These are phyloP conservation scores for Tipula lateralis DNA, from an alignment of 2,888 invertebrate genomes.

Conservation along the genomic window DNA sequence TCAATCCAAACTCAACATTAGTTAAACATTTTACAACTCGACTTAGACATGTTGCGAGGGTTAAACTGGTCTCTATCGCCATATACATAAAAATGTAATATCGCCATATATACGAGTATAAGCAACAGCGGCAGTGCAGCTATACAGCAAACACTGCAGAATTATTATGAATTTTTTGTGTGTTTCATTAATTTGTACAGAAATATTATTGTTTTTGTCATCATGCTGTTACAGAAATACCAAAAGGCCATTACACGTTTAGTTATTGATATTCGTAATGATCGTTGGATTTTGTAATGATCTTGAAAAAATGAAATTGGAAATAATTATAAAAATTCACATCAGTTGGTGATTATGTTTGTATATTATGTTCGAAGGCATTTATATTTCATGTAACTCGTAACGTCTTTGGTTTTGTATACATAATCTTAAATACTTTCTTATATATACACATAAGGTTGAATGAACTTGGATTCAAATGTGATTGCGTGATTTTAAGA, in stretches of 20 bases:
- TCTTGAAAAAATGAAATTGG: background rate
- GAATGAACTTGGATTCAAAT: too few species aligned
- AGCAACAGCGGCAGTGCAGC: background rate
- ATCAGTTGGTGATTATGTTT: background rate
- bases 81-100: background rate
- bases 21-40: too few species aligned
- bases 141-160: background rate
- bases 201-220: background rate
- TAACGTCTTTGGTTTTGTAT: background rate
- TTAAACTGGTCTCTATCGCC: too few species aligned
- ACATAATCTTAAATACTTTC: too few species aligned
- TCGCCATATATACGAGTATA: background rate
- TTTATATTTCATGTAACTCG: background rate
- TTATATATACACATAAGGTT: too few species aligned
- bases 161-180: background rate
- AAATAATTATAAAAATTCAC: background rate
- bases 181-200: background rate
- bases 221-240: background rate
- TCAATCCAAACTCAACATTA: too few species aligned
- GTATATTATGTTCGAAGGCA: background rate
- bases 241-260: background rate
- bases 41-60: too few species aligned
- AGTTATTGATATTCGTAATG: background rate
- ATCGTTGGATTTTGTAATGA: background rate
- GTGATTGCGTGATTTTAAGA: too few species aligned